Evolutionary conservation across 37 sponge, comb jelly and placozoan species (phyloP), one percentile per base, ranked within the genome.

Genomic region (Tethya wilhelma): DNA sequence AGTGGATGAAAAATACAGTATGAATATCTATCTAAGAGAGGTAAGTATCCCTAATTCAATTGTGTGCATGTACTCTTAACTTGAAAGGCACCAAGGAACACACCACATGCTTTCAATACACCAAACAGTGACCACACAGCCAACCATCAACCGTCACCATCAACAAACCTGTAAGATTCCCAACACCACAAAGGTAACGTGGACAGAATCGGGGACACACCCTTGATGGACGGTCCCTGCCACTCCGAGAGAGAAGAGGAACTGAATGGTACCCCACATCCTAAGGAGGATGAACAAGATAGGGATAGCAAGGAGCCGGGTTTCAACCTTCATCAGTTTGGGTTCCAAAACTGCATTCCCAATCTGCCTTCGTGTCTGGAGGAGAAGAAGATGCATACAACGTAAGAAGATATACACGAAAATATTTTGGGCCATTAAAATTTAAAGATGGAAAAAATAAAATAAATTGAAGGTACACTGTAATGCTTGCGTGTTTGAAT

Each of bases 251-350:
- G 80, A 80, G 80, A 59, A 69, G 38, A 91, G n/a, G 63, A 87
- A 87, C 71, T 87, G 79, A 17, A 91, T 17, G 36, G 88, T 91
- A 0, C 92, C 92, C 92, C 92, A 91, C 56, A 87, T 79, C 37
- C 92, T 63, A 14, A 91, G 56, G 0, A 91, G 63, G 62, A 91
- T 74, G 80, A 91, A 91, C 7, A 83, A 22, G 1, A 83, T 0
- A 1, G 92, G 92, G 23, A 91, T 86, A 25, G 53, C 34, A 17
- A 81, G 39, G 6, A 80, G 70, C 0, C 80, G 38, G 0, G 29
- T 38, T 43, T 80, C 80, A 1, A 80, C 70, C 2, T 66, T 32
- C 19, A 36, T 2, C 38, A 53, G 40, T 29, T 53, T 38, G 30
- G 79, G 79, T 33, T 53, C 55, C 19, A 53, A 4, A 23, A n/a